Base-by-base conservation (phyloP, 1,140 invertebrate genomes). In the Temnothorax curvispinosus region DNA sequence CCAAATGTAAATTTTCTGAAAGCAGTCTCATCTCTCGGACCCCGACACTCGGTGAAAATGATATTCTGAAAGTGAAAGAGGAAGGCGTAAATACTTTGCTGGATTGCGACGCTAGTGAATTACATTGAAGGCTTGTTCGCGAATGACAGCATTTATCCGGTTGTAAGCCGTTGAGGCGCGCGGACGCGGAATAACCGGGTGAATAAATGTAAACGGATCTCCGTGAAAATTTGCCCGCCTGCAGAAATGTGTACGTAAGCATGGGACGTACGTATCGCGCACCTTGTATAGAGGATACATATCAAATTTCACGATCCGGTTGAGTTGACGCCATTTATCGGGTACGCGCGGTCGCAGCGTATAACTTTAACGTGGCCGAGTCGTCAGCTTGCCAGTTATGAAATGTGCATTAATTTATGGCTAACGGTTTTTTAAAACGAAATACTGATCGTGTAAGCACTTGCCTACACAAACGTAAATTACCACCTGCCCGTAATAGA, bases 111-210 rank as follows among this genome's bases (percentile, higher is more conserved):
- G 75, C 50, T 54, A 13, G 44, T 87, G 89, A 90, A 87, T 89
- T 89, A 78, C 88, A 87, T 90, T 80, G 89, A 89, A 74, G 77
- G 56, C 50, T 64, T 75, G 72, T 60, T 75, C 82, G 64, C 64
- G 85, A 90, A 87, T 90, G 85, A 89, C 89, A 78, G 85, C 88
- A 58, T 90, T 90, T 89, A 90, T 89, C 84, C 85, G 88, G 56
- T 84, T 60, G 85, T 84, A 84, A 90, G 85, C 85, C 77, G 82
- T 60, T 74, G 78, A 32, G 60, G 69, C 50, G 84, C 69, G 71
- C 56, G 76, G 75, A 80, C 84, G 88, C 56, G 71, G 85, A 87
- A 87, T 89, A 90, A 90, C 77, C 77, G 77, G 52, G 50, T 72
- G 88, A 65, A 88, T 80, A 85, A 88, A 88, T 56, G 76, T 76